Evolutionary conservation across 1,140 invertebrate genomes (phyloP).

Genomic region (Anagrus nilaparvatae): DNA sequence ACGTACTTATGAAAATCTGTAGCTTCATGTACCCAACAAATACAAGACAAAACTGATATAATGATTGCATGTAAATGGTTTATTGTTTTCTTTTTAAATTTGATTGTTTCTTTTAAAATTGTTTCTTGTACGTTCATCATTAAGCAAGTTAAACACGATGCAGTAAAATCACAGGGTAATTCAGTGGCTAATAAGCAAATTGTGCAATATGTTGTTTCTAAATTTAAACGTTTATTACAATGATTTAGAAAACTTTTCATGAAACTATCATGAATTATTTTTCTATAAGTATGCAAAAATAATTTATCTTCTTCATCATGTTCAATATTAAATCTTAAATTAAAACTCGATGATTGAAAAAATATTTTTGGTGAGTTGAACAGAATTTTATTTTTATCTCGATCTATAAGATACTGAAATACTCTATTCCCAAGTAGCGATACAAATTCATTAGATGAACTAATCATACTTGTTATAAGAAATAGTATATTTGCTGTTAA

Average conservation of each 20-base stretch:
- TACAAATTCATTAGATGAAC: constrained; percentile 34
- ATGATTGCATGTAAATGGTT: constrained; percentile 47
- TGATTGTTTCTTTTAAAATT: constrained; percentile 27
- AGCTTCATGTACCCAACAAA: constrained; percentile 49
- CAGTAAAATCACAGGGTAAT: constrained; percentile 48
- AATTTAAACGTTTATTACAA: constrained; percentile 34
- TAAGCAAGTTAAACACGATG: constrained; percentile 44
- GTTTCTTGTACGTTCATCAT: constrained; percentile 47
- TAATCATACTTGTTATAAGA: constrained; percentile 40
- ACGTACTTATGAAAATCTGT: constrained; percentile 46
- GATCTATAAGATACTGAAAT: constrained; percentile 45
- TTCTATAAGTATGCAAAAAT: constrained; percentile 42
- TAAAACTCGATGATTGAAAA: constrained; percentile 37
- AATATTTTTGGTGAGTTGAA: constrained; percentile 45
- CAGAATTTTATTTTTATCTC: constrained; percentile 37
- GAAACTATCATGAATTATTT: constrained; percentile 41
- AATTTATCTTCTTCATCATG: constrained; percentile 37
- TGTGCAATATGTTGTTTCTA: constrained; percentile 44
- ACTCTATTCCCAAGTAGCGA: constrained; percentile 45
- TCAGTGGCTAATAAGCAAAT: constrained; percentile 45
- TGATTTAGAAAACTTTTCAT: constrained; percentile 41
- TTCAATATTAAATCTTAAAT: constrained; percentile 30
- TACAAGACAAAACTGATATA: constrained; percentile 46
- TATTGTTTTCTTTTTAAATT: constrained; percentile 23
- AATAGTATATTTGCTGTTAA: constrained; percentile 38